Percentiles rank a stretch among this genome's conserved stretches.
phyloP scores from a whole-genome alignment of 2,888 invertebrate species.

The Melipona bicolor region DNA sequence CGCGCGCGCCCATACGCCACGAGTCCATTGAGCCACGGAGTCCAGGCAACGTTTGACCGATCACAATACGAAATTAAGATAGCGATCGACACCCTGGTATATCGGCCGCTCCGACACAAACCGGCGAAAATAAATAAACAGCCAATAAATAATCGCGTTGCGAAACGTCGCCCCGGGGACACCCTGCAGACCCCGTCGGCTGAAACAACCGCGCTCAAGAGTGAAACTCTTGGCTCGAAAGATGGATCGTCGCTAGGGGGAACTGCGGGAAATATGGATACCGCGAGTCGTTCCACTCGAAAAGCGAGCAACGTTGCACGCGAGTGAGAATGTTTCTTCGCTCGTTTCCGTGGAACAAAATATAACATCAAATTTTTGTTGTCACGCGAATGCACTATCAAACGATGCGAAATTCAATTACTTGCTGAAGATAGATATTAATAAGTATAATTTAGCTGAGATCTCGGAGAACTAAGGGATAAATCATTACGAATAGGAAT shows the following conservation, averaged over 20 bases:
- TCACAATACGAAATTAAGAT: conserved; percentile 80
- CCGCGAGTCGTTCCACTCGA: not conserved
- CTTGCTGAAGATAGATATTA: too few relatives aligned
- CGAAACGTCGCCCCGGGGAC: conserved; percentile 59
- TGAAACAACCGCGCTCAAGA: conserved; percentile 57
- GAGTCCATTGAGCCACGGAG: conserved; percentile 35
- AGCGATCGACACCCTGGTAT: conserved; percentile 76
- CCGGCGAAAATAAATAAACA: conserved; percentile 75
- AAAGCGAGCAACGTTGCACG: not conserved
- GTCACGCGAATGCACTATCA: too few relatives aligned
- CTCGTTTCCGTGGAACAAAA: too few relatives aligned
- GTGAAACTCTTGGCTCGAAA: conserved; percentile 20
- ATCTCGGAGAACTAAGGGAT: too few relatives aligned
- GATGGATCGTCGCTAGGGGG: conserved; percentile 39
- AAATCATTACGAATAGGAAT: too few relatives aligned
- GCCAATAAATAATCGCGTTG: conserved; percentile 72
- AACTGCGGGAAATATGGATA: conserved; percentile 33
- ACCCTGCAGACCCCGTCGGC: conserved; percentile 58
- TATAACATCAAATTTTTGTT: too few relatives aligned
- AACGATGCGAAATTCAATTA: too few relatives aligned
- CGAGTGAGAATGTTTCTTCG: too few relatives aligned
- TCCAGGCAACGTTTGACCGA: conserved; percentile 68
- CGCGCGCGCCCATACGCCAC: conserved; percentile 39
- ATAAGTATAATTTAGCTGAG: too few relatives aligned
- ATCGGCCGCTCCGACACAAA: conserved; percentile 63